A percentile compares a stretch with the other conserved stretches of the same genome.
Evolutionary conservation across 2,888 invertebrate genomes (phyloP).

Genomic region (Proisotoma minuta): DNA sequence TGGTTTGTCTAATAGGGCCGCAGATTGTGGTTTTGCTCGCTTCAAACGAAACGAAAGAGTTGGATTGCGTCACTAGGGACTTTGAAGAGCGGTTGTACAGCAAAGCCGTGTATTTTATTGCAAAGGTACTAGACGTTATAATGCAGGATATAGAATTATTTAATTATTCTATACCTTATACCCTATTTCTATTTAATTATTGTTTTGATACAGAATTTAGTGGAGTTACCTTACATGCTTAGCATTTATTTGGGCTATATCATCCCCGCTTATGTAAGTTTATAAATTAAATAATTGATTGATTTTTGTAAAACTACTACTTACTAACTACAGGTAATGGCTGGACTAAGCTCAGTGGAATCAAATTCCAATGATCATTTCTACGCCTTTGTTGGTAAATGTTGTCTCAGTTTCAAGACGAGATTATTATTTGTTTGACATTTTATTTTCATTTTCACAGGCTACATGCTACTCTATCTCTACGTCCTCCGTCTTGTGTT

Average conservation of each 20-base stretch:
- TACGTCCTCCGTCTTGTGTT: slow-evolving; percentile 49
- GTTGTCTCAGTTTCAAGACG: neutral
- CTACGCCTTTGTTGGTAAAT: slow-evolving; percentile 49
- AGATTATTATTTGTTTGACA: neutral
- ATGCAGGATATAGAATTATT: too few relatives aligned
- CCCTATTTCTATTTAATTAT: neutral
- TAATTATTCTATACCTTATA: neutral
- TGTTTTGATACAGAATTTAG: slow-evolving; percentile 61
- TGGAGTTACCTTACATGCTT: slow-evolving; percentile 71
- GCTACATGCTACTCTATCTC: slow-evolving; percentile 51
- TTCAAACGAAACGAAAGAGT: slow-evolving; percentile 52
- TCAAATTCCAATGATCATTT: slow-evolving; percentile 46
- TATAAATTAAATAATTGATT: too few relatives aligned
- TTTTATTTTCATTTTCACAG: slow-evolving; percentile 23
- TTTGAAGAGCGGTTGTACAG: slow-evolving; percentile 75
- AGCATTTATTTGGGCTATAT: slow-evolving; percentile 78
- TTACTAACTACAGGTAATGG: too few relatives aligned
- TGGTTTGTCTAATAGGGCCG: slow-evolving; percentile 73
- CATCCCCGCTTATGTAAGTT: slow-evolving; percentile 83
- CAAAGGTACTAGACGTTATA: too few relatives aligned
- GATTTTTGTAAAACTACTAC: too few relatives aligned
- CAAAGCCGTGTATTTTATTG: slow-evolving; percentile 69
- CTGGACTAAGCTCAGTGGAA: slow-evolving; percentile 62
- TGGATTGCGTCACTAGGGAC: slow-evolving; percentile 68
- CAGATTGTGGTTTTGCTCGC: slow-evolving; percentile 66